phyloP scores from a whole-genome alignment of 2,888 invertebrate species.

The Cephalotes varians region DNA sequence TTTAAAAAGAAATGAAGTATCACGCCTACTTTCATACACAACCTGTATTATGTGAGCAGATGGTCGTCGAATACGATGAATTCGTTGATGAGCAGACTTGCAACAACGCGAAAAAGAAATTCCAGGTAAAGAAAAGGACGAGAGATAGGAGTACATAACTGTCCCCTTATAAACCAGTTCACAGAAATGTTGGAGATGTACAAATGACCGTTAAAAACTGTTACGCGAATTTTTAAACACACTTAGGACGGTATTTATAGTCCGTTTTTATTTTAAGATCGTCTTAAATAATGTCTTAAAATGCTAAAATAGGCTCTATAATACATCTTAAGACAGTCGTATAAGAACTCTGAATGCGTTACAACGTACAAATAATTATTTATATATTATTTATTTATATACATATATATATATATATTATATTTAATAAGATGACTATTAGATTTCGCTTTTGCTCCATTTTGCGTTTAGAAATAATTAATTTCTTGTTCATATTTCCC shows the following conservation, averaged over 20 bases:
- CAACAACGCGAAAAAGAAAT: constrained; percentile 60
- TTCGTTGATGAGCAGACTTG: constrained; percentile 55
- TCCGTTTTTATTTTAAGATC: no score
- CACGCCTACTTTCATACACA: constrained; percentile 75
- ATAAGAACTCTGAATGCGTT: no score
- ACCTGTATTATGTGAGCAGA: constrained; percentile 73
- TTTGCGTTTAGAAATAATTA: background rate
- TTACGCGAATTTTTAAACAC: background rate
- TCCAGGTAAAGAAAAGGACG: constrained; percentile 29
- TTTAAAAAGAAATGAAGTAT: constrained; percentile 45
- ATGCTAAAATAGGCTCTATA: no score
- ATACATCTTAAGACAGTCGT: no score
- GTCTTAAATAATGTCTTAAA: no score
- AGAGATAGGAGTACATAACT: constrained; percentile 20
- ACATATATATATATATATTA: no score
- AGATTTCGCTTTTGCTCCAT: background rate
- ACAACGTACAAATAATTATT: no score
- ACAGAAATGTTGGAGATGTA: background rate
- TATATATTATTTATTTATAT: no score
- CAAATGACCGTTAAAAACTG: background rate
- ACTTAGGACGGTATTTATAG: background rate
- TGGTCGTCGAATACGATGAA: constrained; percentile 71
- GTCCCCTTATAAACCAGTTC: constrained; percentile 36
- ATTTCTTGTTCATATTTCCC: background rate
- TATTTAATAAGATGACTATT: background rate